A percentile compares a stretch with the other conserved stretches of the same genome.
Evolutionary conservation across 1,140 invertebrate genomes (phyloP).

Genomic region (Solen grandis): DNA sequence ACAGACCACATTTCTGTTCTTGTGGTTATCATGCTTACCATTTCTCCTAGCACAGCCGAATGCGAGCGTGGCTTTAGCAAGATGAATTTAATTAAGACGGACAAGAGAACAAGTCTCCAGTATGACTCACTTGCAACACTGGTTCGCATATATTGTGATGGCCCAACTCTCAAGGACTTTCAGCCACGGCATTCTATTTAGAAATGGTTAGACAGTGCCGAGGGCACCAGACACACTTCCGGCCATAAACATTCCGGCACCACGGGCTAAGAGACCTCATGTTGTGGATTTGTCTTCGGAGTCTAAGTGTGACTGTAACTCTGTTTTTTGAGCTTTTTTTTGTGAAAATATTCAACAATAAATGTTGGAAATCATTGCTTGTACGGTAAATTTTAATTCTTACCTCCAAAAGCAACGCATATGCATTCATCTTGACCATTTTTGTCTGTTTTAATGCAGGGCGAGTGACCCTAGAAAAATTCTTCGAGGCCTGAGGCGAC

Average conservation of each 20-base stretch:
- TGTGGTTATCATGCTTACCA: conserved; percentile 31
- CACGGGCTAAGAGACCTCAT: neutral
- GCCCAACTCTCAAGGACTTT: neutral
- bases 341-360: neutral
- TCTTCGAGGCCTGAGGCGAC: neutral
- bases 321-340: neutral
- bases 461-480: neutral
- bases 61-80: conserved; percentile 50
- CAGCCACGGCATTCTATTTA: neutral
- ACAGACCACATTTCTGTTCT: conserved; percentile 4
- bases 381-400: no score
- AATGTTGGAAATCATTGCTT: no score
- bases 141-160: conserved; percentile 13
- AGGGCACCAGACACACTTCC: conserved; percentile 8
- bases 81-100: conserved; percentile 34
- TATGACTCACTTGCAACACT: conserved; percentile 11
- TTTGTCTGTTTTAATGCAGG: neutral
- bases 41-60: conserved; percentile 40
- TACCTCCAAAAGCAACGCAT: no score
- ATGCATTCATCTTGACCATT: no score
- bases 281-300: neutral
- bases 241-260: conserved; percentile 1
- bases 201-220: neutral
- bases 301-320: neutral
- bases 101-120: neutral